phyloP scores from a whole-genome alignment of 2,113 vertebrate genomes.

The Saguinus midas region DNA sequence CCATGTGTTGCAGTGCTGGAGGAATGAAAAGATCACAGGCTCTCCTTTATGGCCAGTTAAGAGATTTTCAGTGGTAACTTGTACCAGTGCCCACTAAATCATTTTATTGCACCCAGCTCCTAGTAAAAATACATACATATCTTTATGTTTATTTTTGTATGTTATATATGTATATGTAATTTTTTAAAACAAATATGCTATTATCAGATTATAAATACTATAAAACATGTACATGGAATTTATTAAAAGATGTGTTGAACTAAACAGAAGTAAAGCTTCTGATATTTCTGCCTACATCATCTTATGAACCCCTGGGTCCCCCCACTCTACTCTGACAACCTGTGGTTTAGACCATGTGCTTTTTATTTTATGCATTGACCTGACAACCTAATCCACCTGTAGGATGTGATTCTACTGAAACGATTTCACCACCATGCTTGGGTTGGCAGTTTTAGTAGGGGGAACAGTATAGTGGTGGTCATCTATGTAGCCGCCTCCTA shows the following conservation, averaged over 20 bases:
- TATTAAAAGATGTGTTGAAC: background rate
- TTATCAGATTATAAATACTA: background rate
- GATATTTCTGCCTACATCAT: background rate
- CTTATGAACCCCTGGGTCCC: background rate
- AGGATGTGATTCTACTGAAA: background rate
- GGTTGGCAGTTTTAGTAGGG: background rate
- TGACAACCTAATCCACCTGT: background rate
- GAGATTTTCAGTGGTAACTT: background rate
- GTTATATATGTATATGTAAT: background rate
- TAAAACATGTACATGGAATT: background rate
- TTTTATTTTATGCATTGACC: background rate
- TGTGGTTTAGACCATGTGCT: background rate
- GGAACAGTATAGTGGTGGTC: background rate
- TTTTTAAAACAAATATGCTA: background rate
- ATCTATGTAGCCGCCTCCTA: background rate
- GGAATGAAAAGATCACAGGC: background rate
- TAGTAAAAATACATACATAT: background rate
- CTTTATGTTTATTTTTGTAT: background rate
- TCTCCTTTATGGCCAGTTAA: background rate
- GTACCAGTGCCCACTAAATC: background rate
- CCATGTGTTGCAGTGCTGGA: background rate
- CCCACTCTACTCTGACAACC: background rate
- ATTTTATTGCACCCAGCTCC: background rate
- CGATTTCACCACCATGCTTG: no score
- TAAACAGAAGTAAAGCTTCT: background rate